Percentiles rank a stretch among this genome's conserved stretches.
These are phyloP conservation scores for Dione juno DNA, from an alignment of 2,888 invertebrate species.

Conservation along the genomic window DNA sequence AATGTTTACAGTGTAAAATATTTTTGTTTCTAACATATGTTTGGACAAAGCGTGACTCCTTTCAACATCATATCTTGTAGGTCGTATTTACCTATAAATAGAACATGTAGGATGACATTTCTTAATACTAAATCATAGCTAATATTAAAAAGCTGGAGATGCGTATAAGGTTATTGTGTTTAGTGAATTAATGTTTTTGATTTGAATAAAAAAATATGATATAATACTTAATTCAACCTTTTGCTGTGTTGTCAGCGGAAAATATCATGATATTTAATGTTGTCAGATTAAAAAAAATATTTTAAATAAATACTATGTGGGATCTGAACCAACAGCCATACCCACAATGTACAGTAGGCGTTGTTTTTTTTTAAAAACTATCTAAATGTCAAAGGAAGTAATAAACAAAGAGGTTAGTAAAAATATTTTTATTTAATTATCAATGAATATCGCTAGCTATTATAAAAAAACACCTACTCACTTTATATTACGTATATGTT, in stretches of 20 bases:
- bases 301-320: neutral
- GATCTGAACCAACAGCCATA: neutral
- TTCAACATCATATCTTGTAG: too few relatives aligned
- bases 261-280: neutral
- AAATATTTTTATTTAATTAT: constrained; percentile 1
- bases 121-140: too few relatives aligned
- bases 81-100: too few relatives aligned
- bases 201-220: too few relatives aligned
- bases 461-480: neutral
- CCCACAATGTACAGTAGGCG: constrained; percentile 12
- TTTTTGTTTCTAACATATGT: too few relatives aligned
- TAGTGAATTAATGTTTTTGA: too few relatives aligned
- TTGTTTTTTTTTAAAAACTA: neutral
- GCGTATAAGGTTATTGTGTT: too few relatives aligned
- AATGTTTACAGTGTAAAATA: too few relatives aligned
- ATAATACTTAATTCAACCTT: neutral
- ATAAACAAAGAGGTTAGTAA: constrained; percentile 8
- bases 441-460: neutral
- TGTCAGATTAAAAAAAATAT: neutral
- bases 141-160: too few relatives aligned
- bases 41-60: too few relatives aligned
- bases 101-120: too few relatives aligned
- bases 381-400: constrained; percentile 1
- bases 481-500: neutral
- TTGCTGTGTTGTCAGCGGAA: neutral